These are phyloP conservation scores for Dallia pectoralis DNA, from an alignment of 2,797 vertebrate genomes.

Conservation along the genomic window DNA sequence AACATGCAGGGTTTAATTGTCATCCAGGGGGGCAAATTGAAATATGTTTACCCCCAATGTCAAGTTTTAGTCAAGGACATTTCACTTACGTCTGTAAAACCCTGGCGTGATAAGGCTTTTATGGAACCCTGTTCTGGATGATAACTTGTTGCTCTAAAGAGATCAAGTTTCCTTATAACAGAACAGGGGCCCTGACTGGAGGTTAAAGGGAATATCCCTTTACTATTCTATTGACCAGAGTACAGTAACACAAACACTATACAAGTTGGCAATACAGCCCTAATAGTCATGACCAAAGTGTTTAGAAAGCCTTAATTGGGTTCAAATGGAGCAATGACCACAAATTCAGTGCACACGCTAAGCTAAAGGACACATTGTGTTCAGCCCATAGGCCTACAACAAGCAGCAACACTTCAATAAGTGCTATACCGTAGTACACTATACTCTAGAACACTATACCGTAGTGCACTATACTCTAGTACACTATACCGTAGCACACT, in stretches of 20 bases:
- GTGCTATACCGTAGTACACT: too few species aligned
- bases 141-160: background rate
- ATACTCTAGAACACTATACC: background rate
- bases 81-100: background rate
- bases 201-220: background rate
- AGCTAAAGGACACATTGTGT: background rate
- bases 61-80: too few species aligned
- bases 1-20: background rate
- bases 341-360: background rate
- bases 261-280: too few species aligned
- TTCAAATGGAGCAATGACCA: background rate
- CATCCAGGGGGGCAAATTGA: too few species aligned
- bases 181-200: background rate
- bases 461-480: too few species aligned
- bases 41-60: too few species aligned
- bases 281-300: background rate
- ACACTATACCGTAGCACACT: background rate
- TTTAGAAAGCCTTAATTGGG: background rate
- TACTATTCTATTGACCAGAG: slow-evolving; percentile 4
- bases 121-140: background rate
- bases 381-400: background rate
- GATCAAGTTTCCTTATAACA: background rate
- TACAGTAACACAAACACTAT: background rate
- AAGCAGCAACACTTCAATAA: background rate
- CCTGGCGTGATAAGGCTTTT: background rate